Base-by-base conservation (phyloP, 2,113 vertebrate species). In the Cinclus cinclus region DNA sequence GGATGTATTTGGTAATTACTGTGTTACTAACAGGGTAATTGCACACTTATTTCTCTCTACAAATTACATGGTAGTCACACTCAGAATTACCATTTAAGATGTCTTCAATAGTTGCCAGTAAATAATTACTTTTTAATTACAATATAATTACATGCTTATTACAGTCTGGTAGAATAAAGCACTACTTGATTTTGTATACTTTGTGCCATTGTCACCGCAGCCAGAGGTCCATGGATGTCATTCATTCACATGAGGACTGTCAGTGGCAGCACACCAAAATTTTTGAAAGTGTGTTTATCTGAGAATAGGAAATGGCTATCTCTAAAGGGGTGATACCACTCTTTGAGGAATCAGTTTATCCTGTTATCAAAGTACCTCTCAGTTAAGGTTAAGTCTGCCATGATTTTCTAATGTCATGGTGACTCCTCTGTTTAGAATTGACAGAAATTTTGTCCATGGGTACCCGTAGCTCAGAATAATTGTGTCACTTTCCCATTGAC, bases 21-120 rank as follows among this genome's bases (percentile, higher is more conserved):
- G 95, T 97, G 97, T 97, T 98, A 98, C 97, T 98, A 97, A 96
- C 97, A 97, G 89, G 90, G 93, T 97, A 98, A 98, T 98, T 98
- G 95, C 97, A 96, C 77, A 82, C 93, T 97, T 97, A 97, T 97
- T 98, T 98, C 90, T 97, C 84, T 95, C 96, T 96, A 95, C 79
- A 98, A 98, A 98, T 98, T 98, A 96, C 92, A 98, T 96, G 92
- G 97, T 97, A 96, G 97, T 97, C 37, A 42, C 85, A 92, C 79
- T 98, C 96, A 84, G 91, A 98, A 98, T 98, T 97, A 96, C 86
- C 95, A 97, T 97, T 97, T 97, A 96, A 97, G 96, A 95, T 30
- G 83, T 97, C 87, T 93, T 95, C 69, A 89, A 68, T 96, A 96
- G 96, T 96, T 97, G 96, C 96, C 97, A 98, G 83, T 95, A 97